Evolutionary conservation across 2,888 invertebrate species (phyloP), one percentile per base, ranked within the genome.

Genomic region (Andrena flavipes): DNA sequence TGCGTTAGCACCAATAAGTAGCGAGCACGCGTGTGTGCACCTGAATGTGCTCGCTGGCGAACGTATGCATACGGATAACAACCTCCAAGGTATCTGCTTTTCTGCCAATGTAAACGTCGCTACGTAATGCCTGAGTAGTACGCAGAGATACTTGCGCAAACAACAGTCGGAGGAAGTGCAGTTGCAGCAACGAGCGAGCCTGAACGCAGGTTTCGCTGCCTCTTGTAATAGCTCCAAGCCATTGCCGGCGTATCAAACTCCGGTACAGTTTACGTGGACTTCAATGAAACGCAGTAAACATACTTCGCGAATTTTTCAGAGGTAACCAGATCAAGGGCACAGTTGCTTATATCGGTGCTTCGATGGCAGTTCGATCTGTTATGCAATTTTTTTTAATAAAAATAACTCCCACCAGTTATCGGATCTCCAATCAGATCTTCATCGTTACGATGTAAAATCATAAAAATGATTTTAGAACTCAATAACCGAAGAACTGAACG

Each of bases 91-190:
- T 87, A 78, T 71, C 81, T 80, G 87, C 73, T 80, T 80, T 80
- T 76, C 79, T 82, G 79, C 85, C 77, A 78, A 84, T 84, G 85
- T 75, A 82, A 85, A 84, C 82, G 81, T 72, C 76, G 76, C 62
- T 70, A 71, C 70, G 78, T 81, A 86, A 85, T 85, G 79, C 80
- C 76, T 76, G 74, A 78, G 82, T 83, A 80, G 75, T 73, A 65
- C 83, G 82, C 69, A 51, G 78, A 76, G 76, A 85, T 84, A 82
- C 80, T 85, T 88, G 88, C 82, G 87, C 88, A 88, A 87, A 87
- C 84, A 86, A 86, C 81, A 77, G 76, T 77, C 84, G 69, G 79
- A 86, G 87, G 84, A 87, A 87, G 87, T 87, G 79, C 82, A 78
- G 77, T 87, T 87, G 84, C 87, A 63, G 78, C 80, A 76, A 71